Conservation (phyloP, 2,113 vertebrate species). For the Scolopax mira region DNA sequence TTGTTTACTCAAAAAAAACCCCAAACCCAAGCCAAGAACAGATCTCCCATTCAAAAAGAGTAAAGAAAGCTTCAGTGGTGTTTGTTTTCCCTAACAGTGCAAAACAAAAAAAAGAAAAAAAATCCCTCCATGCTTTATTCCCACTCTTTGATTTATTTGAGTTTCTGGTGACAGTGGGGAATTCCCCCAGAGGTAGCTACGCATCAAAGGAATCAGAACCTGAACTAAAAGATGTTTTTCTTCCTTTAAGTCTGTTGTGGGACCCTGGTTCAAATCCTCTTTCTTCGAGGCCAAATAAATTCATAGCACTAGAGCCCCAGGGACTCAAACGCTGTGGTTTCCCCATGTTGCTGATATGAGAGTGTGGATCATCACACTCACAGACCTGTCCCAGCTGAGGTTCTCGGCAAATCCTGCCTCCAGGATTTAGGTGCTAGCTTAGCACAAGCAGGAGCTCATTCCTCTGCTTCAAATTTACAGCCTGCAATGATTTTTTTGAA, state of each 20-base stretch:
- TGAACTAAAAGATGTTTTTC: background rate
- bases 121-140: background rate
- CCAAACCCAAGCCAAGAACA: background rate
- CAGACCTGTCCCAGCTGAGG: background rate
- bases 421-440: background rate
- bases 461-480: background rate
- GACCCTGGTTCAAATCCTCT: background rate
- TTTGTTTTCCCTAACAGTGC: background rate
- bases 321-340: rapidly evolving
- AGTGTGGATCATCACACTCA: background rate
- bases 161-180: background rate
- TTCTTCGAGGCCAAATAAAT: background rate
- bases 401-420: background rate
- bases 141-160: background rate
- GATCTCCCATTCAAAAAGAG: background rate
- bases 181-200: background rate
- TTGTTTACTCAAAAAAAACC: background rate
- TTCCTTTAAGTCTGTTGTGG: background rate
- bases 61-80: background rate
- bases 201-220: background rate
- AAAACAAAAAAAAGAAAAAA: background rate
- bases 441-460: background rate
- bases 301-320: background rate
- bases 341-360: rapidly evolving
- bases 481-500: background rate